Base-by-base conservation (phyloP, 2,888 invertebrate species). In the Bimastos eiseni region DNA sequence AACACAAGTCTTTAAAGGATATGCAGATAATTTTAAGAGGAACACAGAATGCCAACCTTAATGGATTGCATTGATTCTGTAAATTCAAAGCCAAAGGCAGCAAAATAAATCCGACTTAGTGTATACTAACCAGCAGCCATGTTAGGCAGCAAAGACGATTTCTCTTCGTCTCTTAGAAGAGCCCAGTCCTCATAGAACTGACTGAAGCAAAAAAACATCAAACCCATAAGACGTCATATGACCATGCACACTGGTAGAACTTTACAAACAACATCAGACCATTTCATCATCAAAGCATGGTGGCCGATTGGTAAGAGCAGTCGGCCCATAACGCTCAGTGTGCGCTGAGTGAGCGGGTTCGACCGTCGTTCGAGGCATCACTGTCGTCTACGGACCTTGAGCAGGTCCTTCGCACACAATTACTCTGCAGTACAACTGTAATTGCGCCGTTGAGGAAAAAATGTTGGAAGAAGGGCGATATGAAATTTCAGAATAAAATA, bases 151-250 rank as follows among this genome's bases (percentile, higher is more conserved):
- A 97, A 96, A 93, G 96, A 96, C 91, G 96, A 96, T 92, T 96
- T 96, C 95, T 98, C 98, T 92, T 97, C 96, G 95, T 98, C 97
- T 92, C 97, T 95, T 90, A 98, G 95, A 93, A 98, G 96, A 86
- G 98, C 97, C 96, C 97, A 97, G 91, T 97, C 96, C 94, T 98
- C 98, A 95, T 98, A 99, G 95, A 97, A 97, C 92, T 96, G 96
- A 93, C 95, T 95, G 93, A 41, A 94, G 93, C 33, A 88, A 30
- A 91, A n/a, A 92, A 38, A 89, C 2, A 55, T 41, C 84, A 83
- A 49, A 24, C n/a, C 24, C 44, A 90, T 70, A 49, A 70, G 30
- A 41, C 24, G 33, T 70, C 36, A 41, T 30, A 19, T 44, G n/a
- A n/a, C n/a, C n/a, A n/a, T n/a, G n/a, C n/a, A n/a, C n/a, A 89